Evolutionary conservation across 2,888 invertebrate genomes (phyloP), one percentile per base, ranked within the genome.

Genomic region (Hanleya hanleyi): DNA sequence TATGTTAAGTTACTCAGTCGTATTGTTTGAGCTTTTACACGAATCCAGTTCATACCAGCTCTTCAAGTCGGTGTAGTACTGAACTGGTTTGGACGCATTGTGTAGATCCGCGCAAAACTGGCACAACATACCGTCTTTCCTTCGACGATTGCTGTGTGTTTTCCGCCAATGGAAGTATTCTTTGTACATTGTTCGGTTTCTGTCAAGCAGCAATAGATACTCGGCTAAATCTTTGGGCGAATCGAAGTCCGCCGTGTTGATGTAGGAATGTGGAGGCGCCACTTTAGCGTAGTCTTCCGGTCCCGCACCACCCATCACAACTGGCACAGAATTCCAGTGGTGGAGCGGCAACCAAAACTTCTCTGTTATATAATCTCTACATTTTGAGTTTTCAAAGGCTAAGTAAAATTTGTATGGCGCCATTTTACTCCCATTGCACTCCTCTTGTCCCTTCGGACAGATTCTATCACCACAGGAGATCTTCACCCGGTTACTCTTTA

Each of bases 341-440:
- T 37, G 64, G 9, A 64, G 26, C n/a, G 64, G 64, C 9, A 37
- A 26, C 37, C 35, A 64, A 37, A 64, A 64, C 36, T 64, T 64
- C 35, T 64, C 64, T 15, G 64, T 64, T 64, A 64, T 64, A 26
- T 64, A 64, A 64, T 64, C 64, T 18, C 64, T 18, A 37, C 64
- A 64, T 15, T 37, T 35, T 15, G 37, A 37, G 36, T 64, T 64
- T 37, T 64, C 64, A 37, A 64, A 64, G 22, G 64, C 35, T n/a
- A 64, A 37, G 9, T 35, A 37, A 37, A 64, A 64, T 26, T 64
- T 64, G 26, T 64, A 64, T 35, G 18, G 12, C 36, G 35, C 38
- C 64, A 64, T 64, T 7, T 7, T 35, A 35, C 38, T 37, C 12
- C 37, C 64, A 18, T 37, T 37, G 64, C 64, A 64, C n/a, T 37